A percentile compares a stretch with the other conserved stretches of the same genome.
Evolutionary conservation across 2,888 invertebrate species (phyloP).

Genomic region (Clivina fossor): DNA sequence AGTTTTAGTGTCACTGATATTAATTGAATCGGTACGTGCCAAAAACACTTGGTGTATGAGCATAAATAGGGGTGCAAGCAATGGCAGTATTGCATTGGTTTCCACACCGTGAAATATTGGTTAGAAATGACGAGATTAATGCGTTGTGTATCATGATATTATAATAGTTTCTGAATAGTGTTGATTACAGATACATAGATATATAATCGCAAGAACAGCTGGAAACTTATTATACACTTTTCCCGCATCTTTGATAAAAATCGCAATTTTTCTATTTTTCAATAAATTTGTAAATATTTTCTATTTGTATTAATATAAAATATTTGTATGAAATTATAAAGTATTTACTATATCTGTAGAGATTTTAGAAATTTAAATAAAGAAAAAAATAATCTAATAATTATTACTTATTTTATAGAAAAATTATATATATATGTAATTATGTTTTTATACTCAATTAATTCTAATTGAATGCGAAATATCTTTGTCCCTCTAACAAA

Average conservation of each 20-base stretch:
- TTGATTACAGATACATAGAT: constrained; percentile 28
- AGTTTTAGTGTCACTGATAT: not conserved
- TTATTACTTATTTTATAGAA: too few species aligned
- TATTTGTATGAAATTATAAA: not conserved
- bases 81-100: constrained; percentile 6
- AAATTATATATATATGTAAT: not conserved
- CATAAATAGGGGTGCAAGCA: not conserved
- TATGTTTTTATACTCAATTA: constrained; percentile 9
- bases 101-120: constrained; percentile 26
- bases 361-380: not conserved
- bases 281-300: not conserved
- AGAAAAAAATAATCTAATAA: not conserved
- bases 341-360: not conserved
- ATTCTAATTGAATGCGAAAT: too few species aligned
- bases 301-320: not conserved
- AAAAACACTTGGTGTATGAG: constrained; percentile 1
- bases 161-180: constrained; percentile 25
- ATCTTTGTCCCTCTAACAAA: too few species aligned
- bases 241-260: constrained; percentile 9
- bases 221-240: too few species aligned
- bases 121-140: constrained; percentile 7
- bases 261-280: constrained; percentile 1
- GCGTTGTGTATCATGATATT: constrained; percentile 22
- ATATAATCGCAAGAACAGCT: too few species aligned
- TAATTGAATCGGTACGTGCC: not conserved